Evolutionary conservation across 2,888 invertebrate species (phyloP), one percentile per base, ranked within the genome.

Genomic region (Acanthopleura granulata): DNA sequence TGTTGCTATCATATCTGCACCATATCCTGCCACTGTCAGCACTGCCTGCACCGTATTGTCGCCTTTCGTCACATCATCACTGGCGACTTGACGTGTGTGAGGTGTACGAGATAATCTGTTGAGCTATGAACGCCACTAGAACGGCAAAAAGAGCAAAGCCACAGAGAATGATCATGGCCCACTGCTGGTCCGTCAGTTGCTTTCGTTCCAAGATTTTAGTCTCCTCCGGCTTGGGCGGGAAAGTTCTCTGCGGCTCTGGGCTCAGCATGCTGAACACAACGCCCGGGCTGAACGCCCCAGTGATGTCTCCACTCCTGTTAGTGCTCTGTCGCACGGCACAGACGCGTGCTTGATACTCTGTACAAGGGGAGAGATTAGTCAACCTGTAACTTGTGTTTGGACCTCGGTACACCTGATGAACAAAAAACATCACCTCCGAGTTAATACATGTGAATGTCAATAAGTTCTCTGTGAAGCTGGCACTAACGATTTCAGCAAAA

Each of bases 271-370:
- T 91, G 88, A 95, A 93, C 75, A 93, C 93, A 83, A 93, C 91
- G 72, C 93, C 90, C 74, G 93, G 93, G 76, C 95, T 95, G 91
- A 93, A 94, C 79, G 95, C 93, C 78, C 96, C 94, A 77, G 93
- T 91, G 82, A 95, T 92, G 84, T 93, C 93, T 4, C 81, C 89
- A 3, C 82, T 79, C 40, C 91, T 91, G 62, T 93, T 93, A 73
- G 91, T 91, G 83, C 93, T 92, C 75, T 93, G 90, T 72, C 96
- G 93, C 85, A 96, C 93, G 49, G 94, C 94, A 91, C 94, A 94
- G 80, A 96, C 95, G 75, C 96, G 93, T 85, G 95, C 93, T 92
- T 91, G 91, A 79, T 96, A 96, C 88, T 95, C 94, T 75, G 93
- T 93, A 85, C 95, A 95, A 73, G 94, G 92, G 84, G 94, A 94